Percentiles rank a stretch among this genome's conserved stretches.
phyloP scores from a whole-genome alignment of 2,113 vertebrate species.

The Albula glossodonta region DNA sequence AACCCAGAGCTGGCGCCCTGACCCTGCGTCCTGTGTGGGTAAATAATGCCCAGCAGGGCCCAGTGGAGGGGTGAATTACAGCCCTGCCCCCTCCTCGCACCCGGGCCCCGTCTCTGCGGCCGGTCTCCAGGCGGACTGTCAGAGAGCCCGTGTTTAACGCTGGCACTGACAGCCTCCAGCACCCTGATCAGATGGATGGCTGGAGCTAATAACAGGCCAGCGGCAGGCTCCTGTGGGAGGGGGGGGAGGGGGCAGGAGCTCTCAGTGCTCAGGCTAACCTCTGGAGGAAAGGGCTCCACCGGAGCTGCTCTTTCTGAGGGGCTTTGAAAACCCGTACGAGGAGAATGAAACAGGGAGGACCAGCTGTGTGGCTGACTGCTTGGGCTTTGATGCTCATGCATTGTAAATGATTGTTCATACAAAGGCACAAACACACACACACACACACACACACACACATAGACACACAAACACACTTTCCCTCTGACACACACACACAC shows the following conservation, averaged over 20 bases:
- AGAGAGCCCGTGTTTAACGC: slow-evolving; percentile 20
- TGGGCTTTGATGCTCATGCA: neutral
- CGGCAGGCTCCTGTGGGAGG: neutral
- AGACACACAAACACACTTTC: neutral
- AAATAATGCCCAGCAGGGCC: slow-evolving; percentile 1
- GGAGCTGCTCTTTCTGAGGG: neutral
- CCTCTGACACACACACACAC: too few species aligned
- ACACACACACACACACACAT: neutral
- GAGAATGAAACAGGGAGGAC: neutral
- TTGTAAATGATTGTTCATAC: neutral
- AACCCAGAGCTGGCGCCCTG: neutral
- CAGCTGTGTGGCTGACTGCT: neutral
- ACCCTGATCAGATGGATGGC: slow-evolving; percentile 11
- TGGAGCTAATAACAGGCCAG: slow-evolving; percentile 22
- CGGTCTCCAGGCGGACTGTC: neutral
- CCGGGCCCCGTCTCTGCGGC: neutral
- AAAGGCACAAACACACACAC: neutral
- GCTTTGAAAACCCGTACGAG: neutral
- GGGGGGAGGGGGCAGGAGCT: neutral
- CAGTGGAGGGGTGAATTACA: neutral
- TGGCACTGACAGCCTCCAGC: slow-evolving; percentile 9
- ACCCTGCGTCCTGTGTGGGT: neutral
- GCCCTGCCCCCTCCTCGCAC: neutral
- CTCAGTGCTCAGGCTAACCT: neutral
- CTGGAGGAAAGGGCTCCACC: neutral